phyloP scores from a whole-genome alignment of 2,797 vertebrate species.

The Rhadinocentrus ornatus region DNA sequence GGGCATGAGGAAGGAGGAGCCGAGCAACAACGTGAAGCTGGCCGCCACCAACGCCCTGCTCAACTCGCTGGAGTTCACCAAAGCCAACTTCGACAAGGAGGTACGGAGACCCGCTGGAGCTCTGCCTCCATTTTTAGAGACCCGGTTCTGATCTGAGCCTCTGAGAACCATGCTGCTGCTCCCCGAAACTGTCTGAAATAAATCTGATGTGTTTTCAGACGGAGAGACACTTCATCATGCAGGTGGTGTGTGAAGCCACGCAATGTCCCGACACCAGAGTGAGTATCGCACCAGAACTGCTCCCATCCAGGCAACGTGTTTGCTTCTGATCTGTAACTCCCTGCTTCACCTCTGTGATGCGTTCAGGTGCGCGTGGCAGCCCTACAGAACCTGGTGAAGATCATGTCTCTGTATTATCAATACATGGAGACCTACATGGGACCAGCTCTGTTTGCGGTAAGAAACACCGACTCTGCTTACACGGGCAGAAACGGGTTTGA shows the following conservation, averaged over 20 bases:
- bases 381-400: conserved; percentile 98
- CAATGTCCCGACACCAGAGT: conserved; percentile 98
- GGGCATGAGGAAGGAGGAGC: conserved; percentile 99
- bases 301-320: too few relatives aligned
- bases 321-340: not conserved
- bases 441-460: conserved; percentile 95
- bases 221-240: conserved; percentile 99
- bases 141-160: not conserved
- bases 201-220: conserved; percentile 81
- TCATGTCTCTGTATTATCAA: conserved; percentile 98
- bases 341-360: not conserved
- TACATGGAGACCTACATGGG: conserved; percentile 99
- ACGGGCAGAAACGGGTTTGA: too few relatives aligned
- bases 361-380: conserved; percentile 95
- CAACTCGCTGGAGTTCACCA: conserved; percentile 98
- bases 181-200: not conserved
- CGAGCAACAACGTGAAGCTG: conserved; percentile 97
- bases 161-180: not conserved
- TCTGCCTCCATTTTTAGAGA: too few relatives aligned
- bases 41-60: conserved; percentile 97
- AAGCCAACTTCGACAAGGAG: conserved; percentile 98
- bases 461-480: conserved; percentile 33
- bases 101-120: conserved; percentile 63
- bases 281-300: conserved; percentile 64
- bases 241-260: conserved; percentile 98